Conservation (phyloP, 2,797 vertebrate species). For the Pseudotriccus pelzelni region DNA sequence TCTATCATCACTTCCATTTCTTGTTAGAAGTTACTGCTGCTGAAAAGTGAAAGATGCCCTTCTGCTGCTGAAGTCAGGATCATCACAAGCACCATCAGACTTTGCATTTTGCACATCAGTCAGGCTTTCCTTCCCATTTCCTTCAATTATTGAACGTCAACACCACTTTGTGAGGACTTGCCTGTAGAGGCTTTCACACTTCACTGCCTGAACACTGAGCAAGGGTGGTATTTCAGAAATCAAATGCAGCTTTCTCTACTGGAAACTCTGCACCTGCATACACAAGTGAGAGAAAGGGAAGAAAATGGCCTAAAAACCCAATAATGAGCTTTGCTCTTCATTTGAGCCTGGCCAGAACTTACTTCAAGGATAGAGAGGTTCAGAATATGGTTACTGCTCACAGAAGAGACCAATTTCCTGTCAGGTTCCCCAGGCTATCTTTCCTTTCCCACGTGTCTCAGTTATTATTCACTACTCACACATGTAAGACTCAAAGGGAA, state of each 20-base stretch:
- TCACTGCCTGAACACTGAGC: background rate
- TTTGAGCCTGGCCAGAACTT: background rate
- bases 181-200: background rate
- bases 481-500: background rate
- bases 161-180: background rate
- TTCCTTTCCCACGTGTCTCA: background rate
- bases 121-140: background rate
- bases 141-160: fast-evolving
- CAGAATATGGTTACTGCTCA: background rate
- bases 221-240: background rate
- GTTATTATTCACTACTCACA: background rate
- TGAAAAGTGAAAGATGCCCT: background rate
- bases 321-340: background rate
- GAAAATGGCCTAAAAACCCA: background rate
- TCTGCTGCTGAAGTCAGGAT: background rate
- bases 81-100: background rate
- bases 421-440: background rate
- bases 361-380: background rate
- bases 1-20: background rate
- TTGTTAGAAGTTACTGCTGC: background rate
- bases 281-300: background rate
- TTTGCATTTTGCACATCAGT: background rate
- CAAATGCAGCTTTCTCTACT: background rate
- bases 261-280: background rate
- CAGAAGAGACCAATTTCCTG: background rate